Conservation (phyloP, 2,888 invertebrate genomes). For the Norana najaformis region DNA sequence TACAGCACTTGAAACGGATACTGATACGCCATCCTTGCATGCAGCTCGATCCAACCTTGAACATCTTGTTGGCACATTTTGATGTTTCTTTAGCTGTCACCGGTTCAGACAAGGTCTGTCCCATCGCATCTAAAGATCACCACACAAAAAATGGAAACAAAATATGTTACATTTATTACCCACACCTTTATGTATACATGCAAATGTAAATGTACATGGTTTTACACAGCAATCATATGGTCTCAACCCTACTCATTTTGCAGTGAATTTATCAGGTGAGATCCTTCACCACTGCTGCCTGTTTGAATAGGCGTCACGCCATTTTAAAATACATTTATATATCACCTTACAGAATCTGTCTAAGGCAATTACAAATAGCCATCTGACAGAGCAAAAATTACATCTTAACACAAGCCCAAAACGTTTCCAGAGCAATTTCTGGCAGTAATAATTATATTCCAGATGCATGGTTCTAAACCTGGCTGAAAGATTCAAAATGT, state of each 20-base stretch:
- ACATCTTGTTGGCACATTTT: constrained; percentile 57
- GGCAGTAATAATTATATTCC: not conserved
- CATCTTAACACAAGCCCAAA: not conserved
- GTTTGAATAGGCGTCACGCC: no score
- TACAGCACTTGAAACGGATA: constrained; percentile 55
- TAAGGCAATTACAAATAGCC: not conserved
- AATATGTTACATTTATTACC: not conserved
- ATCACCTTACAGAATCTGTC: no score
- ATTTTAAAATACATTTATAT: no score
- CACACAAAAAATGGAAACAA: not conserved
- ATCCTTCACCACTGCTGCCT: no score
- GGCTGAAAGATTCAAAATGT: no score
- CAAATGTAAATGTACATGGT: no score
- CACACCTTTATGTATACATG: not conserved
- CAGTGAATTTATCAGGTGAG: no score
- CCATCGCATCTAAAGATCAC: constrained; percentile 71
- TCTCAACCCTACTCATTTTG: no score
- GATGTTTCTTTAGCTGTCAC: constrained; percentile 73
- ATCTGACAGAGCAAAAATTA: not conserved
- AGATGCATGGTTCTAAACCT: not conserved
- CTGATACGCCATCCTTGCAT: constrained; percentile 99
- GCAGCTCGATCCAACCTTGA: constrained; percentile 88
- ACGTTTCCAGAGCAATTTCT: not conserved
- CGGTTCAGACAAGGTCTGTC: constrained; percentile 95
- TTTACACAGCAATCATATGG: no score